These are phyloP conservation scores for Leptinotarsa texana DNA, from an alignment of 1,140 invertebrate genomes.

Conservation along the genomic window DNA sequence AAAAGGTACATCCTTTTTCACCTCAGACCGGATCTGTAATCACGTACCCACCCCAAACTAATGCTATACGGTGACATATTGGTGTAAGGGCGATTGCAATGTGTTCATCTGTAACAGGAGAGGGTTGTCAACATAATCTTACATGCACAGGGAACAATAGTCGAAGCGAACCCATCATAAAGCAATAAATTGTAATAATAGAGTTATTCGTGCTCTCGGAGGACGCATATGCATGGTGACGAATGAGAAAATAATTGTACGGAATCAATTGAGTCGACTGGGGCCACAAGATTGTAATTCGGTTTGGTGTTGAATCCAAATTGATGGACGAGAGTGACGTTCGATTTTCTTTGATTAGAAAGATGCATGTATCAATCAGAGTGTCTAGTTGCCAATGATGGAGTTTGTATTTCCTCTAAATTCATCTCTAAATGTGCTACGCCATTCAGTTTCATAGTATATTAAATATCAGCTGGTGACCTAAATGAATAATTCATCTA, in stretches of 20 bases:
- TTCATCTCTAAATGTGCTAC: too few relatives aligned
- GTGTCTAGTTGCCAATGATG: too few relatives aligned
- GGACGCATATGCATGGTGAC: neutral
- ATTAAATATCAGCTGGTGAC: too few relatives aligned
- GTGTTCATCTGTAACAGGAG: neutral
- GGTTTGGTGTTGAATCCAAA: too few relatives aligned
- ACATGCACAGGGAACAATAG: neutral
- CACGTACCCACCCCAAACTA: neutral
- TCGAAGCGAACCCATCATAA: neutral
- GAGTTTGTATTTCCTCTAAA: too few relatives aligned
- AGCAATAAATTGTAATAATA: conserved; percentile 1
- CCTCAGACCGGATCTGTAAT: neutral
- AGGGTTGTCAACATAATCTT: neutral
- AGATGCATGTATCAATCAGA: too few relatives aligned
- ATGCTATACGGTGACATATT: neutral
- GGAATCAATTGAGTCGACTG: neutral
- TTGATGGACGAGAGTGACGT: too few relatives aligned
- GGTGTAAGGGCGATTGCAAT: neutral
- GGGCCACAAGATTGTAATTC: too few relatives aligned
- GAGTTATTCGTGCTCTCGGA: neutral
- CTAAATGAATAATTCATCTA: too few relatives aligned
- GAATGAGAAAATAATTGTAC: neutral
- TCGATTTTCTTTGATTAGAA: too few relatives aligned
- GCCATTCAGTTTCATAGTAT: too few relatives aligned
- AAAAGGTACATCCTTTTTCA: too few relatives aligned